A percentile compares a stretch with the other conserved stretches of the same genome.
phyloP scores from a whole-genome alignment of 2,888 invertebrate genomes.

The Theretra japonica region DNA sequence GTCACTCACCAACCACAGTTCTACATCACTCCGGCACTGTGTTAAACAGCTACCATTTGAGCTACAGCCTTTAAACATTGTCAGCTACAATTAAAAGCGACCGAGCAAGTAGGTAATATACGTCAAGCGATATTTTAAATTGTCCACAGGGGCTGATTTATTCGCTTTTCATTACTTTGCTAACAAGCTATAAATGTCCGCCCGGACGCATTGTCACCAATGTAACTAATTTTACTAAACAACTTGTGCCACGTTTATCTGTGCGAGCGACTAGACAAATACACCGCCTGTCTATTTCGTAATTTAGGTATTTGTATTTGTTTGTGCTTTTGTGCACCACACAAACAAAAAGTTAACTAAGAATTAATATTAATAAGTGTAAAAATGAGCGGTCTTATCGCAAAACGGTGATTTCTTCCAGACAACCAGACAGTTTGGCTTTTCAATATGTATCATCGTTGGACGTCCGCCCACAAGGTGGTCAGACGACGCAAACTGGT shows the following conservation, averaged over 20 bases:
- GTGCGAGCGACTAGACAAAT: not conserved
- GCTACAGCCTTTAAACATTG: not conserved
- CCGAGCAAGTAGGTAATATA: not conserved
- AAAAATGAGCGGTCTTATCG: too few relatives aligned
- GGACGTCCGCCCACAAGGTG: too few relatives aligned
- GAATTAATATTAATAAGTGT: too few relatives aligned
- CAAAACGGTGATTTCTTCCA: too few relatives aligned
- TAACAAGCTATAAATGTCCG: conserved; percentile 23
- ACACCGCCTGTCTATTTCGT: not conserved
- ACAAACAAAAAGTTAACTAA: too few relatives aligned
- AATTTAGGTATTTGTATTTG: not conserved
- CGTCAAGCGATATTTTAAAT: conserved; percentile 8
- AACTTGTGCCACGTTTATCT: not conserved
- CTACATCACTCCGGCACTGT: not conserved
- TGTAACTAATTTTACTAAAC: conserved; percentile 15
- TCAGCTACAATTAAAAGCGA: not conserved
- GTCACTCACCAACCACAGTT: too few relatives aligned
- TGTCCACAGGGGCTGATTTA: conserved; percentile 8
- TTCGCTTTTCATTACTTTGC: conserved; percentile 13
- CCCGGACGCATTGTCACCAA: conserved; percentile 5
- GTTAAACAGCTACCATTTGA: not conserved
- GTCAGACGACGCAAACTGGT: too few relatives aligned
- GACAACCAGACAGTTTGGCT: too few relatives aligned
- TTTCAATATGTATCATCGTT: too few relatives aligned
- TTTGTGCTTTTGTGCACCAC: too few relatives aligned